Evolutionary conservation across 2,113 vertebrate genomes (phyloP), one percentile per base, ranked within the genome.

Genomic region (Arothron firmamentum): DNA sequence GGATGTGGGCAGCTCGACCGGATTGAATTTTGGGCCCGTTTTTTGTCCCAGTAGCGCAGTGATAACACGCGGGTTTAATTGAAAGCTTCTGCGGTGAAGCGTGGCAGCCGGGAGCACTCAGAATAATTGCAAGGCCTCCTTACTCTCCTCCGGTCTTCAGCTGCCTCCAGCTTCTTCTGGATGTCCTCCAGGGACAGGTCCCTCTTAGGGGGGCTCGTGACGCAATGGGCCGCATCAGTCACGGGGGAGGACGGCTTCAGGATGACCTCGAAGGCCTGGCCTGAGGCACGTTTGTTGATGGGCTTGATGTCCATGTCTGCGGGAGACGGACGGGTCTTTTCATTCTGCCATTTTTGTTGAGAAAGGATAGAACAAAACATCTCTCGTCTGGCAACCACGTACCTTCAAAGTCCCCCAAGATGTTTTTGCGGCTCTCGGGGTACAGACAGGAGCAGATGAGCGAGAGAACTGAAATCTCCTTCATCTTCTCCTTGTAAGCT

Each of bases 401-500:
- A 98, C 97, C 95, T 82, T 94, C 94, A 78, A 95, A 97, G 77
- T 98, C 94, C 47, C 93, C 93, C 88, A 97, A 89, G 83, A 94
- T 88, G 59, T 94, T 98, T 76, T 96, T 95, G 63, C 93, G 95
- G 7, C 88, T 91, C 86, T 97, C 94, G 0, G 96, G 92, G 83
- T 97, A 96, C 83, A 99, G 95, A 88, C 97, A 99, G 65, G 97
- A 99, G 72, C 97, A 99, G 88, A 99, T 94, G 83, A 99, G 92
- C 0, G 96, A 98, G 70, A 99, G 87, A 80, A 99, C 92, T 2
- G 96, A 98, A 28, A 99, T 90, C 88, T 99, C 97, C 94, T 98
- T 99, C 96, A 99, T 99, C 91, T 99, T 98, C 89, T 99, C 96
- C 84, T 97, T 99, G 93, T 99, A 99, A 77, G 97, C 97, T 99